Base-by-base conservation (phyloP, 2,888 invertebrate species). In the Drosophila robusta region DNA sequence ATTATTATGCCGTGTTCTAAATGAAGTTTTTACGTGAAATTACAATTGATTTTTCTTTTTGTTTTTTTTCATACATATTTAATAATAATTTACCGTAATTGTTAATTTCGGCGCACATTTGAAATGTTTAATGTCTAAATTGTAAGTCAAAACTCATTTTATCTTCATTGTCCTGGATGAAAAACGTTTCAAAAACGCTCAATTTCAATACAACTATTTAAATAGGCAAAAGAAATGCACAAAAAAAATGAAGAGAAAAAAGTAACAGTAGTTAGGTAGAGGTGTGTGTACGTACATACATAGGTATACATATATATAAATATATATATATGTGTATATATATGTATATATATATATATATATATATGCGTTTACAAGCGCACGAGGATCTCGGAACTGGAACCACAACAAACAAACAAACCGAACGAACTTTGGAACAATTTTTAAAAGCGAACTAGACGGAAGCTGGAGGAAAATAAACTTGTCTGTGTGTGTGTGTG, bases 131-230 rank as follows among this genome's bases (percentile, higher is more conserved):
- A 76, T 76, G 75, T 78, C 75, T 80, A 80, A 80, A 78, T 75
- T 72, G 78, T 83, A 86, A 86, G 86, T 83, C 83, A 82, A 82
- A 82, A 86, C 86, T 86, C 86, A 82, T 83, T 68, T 73, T 78
- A 63, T 79, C 67, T 78, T 78, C 70, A 74, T 78, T 84, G 70
- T 75, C 77, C 69, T 70, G 70, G 70, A 55, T 68, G 4, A 34
- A 61, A 57, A 54, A 67, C 81, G 85, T 85, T 85, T 85, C 74
- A 84, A 75, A 85, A 87, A 85, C 85, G 81, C 65, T 75, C 56
- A 75, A 74, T 78, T 82, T 75, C 65, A 84, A 75, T 84, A 87
- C 84, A 85, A 81, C 78, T 79, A 80, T 68, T 64, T 70, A 63
- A 82, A 82, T 69, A 71, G 63, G 75, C 65, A 71, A 72, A 73